These are phyloP conservation scores for Aquatica leii DNA, from an alignment of 2,888 invertebrate genomes.

Conservation along the genomic window DNA sequence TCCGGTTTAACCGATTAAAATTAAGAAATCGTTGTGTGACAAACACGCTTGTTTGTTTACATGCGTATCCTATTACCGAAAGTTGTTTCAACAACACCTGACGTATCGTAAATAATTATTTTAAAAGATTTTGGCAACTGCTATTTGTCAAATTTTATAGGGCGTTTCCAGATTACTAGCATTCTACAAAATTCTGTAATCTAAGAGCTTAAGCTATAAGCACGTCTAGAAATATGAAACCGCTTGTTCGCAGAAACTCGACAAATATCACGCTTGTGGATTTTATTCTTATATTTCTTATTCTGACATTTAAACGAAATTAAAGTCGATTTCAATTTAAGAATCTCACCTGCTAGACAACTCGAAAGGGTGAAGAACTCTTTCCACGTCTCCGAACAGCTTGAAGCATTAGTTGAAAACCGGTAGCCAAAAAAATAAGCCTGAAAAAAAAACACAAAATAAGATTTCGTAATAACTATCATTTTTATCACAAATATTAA, in stretches of 20 bases:
- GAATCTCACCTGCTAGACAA: slow-evolving; percentile 66
- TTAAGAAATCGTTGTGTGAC: neutral
- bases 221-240: slow-evolving; percentile 22
- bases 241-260: slow-evolving; percentile 9
- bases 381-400: slow-evolving; percentile 72
- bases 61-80: neutral
- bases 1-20: slow-evolving; percentile 34
- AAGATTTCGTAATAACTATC: slow-evolving; percentile 21
- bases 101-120: slow-evolving; percentile 28
- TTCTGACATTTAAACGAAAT: slow-evolving; percentile 3
- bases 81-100: slow-evolving; percentile 20
- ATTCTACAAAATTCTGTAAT: slow-evolving; percentile 30
- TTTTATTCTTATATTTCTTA: slow-evolving; percentile 22
- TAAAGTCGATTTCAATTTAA: slow-evolving; percentile 12
- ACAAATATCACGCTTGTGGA: neutral
- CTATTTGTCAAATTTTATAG: slow-evolving; percentile 29
- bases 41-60: neutral
- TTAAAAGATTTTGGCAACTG: slow-evolving; percentile 13
- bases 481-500: slow-evolving; percentile 34
- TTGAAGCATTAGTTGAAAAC: slow-evolving; percentile 69
- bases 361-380: slow-evolving; percentile 70
- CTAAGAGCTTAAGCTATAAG: slow-evolving; percentile 23
- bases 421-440: slow-evolving; percentile 61
- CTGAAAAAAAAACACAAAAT: slow-evolving; percentile 59
- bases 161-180: slow-evolving; percentile 24